Percentiles rank a stretch among this genome's conserved stretches.
Evolutionary conservation across 2,888 invertebrate species (phyloP).

Genomic region (Galerucella calmariensis): DNA sequence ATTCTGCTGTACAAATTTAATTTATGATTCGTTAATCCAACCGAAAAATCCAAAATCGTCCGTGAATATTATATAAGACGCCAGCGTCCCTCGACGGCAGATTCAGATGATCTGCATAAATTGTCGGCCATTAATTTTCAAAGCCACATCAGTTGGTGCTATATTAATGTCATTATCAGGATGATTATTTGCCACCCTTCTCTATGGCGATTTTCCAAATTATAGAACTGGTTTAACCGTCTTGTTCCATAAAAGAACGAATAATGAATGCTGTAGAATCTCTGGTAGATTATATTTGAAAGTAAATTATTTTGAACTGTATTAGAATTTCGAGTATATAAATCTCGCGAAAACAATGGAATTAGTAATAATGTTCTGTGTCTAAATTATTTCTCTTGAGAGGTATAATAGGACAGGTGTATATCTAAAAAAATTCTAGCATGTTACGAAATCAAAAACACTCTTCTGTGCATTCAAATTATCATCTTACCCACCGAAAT

Average conservation of each 20-base stretch:
- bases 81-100: conserved; percentile 37
- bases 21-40: conserved; percentile 22
- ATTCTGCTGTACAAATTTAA: conserved; percentile 1
- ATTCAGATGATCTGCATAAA: conserved; percentile 48
- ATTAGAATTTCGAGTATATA: too few relatives aligned
- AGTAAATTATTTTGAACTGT: too few relatives aligned
- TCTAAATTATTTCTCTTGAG: too few relatives aligned
- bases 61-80: conserved; percentile 24
- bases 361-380: too few relatives aligned
- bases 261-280: neutral
- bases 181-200: conserved; percentile 31
- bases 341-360: too few relatives aligned
- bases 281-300: neutral
- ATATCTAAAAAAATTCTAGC: too few relatives aligned
- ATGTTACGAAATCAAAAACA: too few relatives aligned
- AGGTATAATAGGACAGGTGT: too few relatives aligned
- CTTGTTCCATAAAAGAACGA: conserved; percentile 15
- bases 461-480: too few relatives aligned
- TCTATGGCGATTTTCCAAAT: conserved; percentile 32
- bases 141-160: conserved; percentile 37
- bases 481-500: too few relatives aligned
- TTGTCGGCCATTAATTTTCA: conserved; percentile 46
- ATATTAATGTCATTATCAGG: conserved; percentile 42
- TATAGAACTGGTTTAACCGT: conserved; percentile 21
- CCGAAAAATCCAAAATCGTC: conserved; percentile 32